Percentiles rank a stretch among this genome's conserved stretches.
Evolutionary conservation across 2,113 vertebrate genomes (phyloP).

Genomic region (Dicrurus megarhynchus): DNA sequence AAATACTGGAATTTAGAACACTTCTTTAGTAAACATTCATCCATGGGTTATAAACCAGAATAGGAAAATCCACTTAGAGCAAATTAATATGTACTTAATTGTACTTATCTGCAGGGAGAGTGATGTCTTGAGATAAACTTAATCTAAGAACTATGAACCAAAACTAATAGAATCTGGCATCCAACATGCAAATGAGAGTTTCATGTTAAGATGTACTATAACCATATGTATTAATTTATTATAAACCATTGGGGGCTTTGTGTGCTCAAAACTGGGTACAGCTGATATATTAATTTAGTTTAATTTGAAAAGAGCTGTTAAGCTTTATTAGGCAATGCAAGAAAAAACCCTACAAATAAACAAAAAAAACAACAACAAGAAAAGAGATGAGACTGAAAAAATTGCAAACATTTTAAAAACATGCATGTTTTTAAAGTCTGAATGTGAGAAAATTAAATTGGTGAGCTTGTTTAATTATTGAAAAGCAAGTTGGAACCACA

Average conservation of each 20-base stretch:
- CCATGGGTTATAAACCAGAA: background rate
- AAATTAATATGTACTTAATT: slow-evolving; percentile 53
- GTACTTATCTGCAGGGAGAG: slow-evolving; percentile 20
- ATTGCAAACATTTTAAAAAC: background rate
- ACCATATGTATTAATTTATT: slow-evolving; percentile 54
- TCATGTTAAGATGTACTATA: slow-evolving; percentile 52
- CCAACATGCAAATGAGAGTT: slow-evolving; percentile 42
- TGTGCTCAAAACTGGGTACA: slow-evolving; percentile 25
- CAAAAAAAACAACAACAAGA: background rate
- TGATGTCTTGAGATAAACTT: slow-evolving; percentile 57
- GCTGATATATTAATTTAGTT: slow-evolving; percentile 56
- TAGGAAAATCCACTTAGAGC: background rate
- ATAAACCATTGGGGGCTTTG: slow-evolving; percentile 2
- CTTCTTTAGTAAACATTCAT: background rate
- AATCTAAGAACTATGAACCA: slow-evolving; percentile 57
- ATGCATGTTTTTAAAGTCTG: background rate
- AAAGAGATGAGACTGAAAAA: background rate
- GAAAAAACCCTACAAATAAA: background rate
- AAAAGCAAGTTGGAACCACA: background rate
- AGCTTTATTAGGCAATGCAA: background rate
- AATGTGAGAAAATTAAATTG: background rate
- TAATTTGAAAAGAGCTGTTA: slow-evolving; percentile 41
- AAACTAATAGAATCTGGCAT: slow-evolving; percentile 54
- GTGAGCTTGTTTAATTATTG: background rate
- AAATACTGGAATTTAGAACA: background rate